These are phyloP conservation scores for Myotis davidii DNA, from an alignment of 2,113 vertebrate genomes.

Conservation along the genomic window DNA sequence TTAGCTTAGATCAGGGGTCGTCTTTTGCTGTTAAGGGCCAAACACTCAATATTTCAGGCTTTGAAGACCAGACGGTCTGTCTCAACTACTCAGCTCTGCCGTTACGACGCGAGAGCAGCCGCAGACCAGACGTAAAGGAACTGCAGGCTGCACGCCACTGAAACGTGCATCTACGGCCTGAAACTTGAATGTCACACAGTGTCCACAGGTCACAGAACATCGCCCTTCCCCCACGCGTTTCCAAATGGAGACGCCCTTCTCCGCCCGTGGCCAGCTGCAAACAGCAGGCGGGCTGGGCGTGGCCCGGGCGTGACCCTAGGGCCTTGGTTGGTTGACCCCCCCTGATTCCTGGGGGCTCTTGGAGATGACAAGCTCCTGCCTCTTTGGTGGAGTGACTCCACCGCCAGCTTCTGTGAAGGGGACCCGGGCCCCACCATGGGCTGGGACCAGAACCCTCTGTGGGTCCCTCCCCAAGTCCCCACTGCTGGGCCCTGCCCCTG, in stretches of 20 bases:
- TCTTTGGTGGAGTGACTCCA: no score
- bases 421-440: not conserved
- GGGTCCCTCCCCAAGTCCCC: not conserved
- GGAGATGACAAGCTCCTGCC: not conserved
- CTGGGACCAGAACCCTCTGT: not conserved
- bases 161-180: not conserved
- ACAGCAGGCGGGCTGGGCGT: not conserved
- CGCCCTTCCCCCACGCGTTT: not conserved
- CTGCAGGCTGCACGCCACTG: rapidly evolving
- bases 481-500: rapidly evolving
- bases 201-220: not conserved
- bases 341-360: not conserved
- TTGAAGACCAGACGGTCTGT: not conserved
- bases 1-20: no score
- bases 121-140: rapidly evolving
- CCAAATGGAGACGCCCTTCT: not conserved
- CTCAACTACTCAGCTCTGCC: not conserved
- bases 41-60: rapidly evolving
- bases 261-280: rapidly evolving
- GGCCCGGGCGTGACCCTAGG: not conserved
- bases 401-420: not conserved
- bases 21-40: not conserved
- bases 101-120: rapidly evolving
- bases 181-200: not conserved
- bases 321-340: no score